Evolutionary conservation across 2,888 invertebrate genomes (phyloP).

Genomic region (Drosophila yooni): DNA sequence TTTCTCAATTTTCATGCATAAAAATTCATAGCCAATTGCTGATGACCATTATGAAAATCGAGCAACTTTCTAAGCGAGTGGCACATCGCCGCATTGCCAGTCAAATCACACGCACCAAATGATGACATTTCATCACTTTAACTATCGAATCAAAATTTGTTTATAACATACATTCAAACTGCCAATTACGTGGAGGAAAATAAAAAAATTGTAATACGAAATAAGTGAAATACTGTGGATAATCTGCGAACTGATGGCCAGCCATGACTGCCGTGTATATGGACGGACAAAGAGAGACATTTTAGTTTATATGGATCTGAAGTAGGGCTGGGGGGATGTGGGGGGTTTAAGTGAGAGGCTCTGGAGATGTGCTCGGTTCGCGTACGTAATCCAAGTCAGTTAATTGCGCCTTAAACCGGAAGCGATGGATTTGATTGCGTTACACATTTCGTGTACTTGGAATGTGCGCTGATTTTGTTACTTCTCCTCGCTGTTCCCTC

Average conservation of each 20-base stretch:
- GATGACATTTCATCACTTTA: conserved; percentile 74
- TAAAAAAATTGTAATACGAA: conserved; percentile 28
- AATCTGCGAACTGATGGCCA: conserved; percentile 75
- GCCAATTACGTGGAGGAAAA: conserved; percentile 59
- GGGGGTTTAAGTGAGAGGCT: not conserved
- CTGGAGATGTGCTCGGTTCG: conserved; percentile 42
- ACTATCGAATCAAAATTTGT: conserved; percentile 65
- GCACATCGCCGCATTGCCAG: conserved; percentile 4
- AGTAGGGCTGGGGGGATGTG: not conserved
- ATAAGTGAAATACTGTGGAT: conserved; percentile 72
- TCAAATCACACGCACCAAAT: conserved; percentile 59
- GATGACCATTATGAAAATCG: conserved; percentile 43
- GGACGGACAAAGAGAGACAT: conserved; percentile 12
- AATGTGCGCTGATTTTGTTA: conserved; percentile 78
- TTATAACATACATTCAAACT: conserved; percentile 68
- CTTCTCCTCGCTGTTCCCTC: not conserved
- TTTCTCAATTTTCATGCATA: conserved; percentile 16
- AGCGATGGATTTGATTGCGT: conserved; percentile 81
- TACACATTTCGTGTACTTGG: conserved; percentile 77
- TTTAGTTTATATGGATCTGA: conserved; percentile 8
- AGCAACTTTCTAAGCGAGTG: conserved; percentile 66
- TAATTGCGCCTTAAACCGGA: conserved; percentile 81
- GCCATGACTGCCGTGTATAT: conserved; percentile 64
- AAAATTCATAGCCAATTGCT: conserved; percentile 26
- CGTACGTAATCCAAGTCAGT: conserved; percentile 75